Conservation (phyloP, 2,888 invertebrate genomes). For the Pyrocoelia pectoralis region DNA sequence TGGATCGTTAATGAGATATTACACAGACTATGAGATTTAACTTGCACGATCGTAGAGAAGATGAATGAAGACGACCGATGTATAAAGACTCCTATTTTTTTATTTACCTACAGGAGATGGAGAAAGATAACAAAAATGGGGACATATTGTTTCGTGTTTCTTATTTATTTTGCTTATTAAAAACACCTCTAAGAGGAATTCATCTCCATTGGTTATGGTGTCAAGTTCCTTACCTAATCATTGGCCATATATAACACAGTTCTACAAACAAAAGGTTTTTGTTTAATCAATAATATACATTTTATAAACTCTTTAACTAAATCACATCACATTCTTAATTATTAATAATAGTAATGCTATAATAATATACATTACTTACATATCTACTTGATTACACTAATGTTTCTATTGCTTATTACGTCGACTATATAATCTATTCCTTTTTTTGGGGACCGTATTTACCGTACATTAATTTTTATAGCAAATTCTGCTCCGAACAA, state of each 20-base stretch:
- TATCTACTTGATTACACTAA: slow-evolving; percentile 22
- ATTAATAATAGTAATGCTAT: slow-evolving; percentile 25
- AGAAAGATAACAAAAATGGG: too few relatives aligned
- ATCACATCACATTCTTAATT: slow-evolving; percentile 55
- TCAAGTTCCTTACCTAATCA: slow-evolving; percentile 6
- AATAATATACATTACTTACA: slow-evolving; percentile 27
- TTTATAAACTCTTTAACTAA: slow-evolving; percentile 47
- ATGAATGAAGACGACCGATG: too few relatives aligned
- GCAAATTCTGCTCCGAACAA: too few relatives aligned
- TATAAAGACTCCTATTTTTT: too few relatives aligned
- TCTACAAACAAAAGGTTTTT: slow-evolving; percentile 40
- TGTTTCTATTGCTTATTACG: slow-evolving; percentile 31
- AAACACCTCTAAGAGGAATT: too few relatives aligned
- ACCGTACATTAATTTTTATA: background rate
- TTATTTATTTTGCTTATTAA: too few relatives aligned
- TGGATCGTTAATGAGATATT: too few relatives aligned
- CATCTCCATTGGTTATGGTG: too few relatives aligned
- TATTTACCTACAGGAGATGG: too few relatives aligned
- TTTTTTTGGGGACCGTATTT: background rate
- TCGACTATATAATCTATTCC: slow-evolving; percentile 6
- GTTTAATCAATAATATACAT: slow-evolving; percentile 37
- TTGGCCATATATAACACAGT: slow-evolving; percentile 45
- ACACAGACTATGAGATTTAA: too few relatives aligned
- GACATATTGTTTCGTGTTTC: too few relatives aligned
- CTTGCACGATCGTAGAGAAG: too few relatives aligned